A percentile compares a stretch with the other conserved stretches of the same genome.
These are phyloP conservation scores for Takifugu ocellatus DNA, from an alignment of 2,797 vertebrate species.

Conservation along the genomic window DNA sequence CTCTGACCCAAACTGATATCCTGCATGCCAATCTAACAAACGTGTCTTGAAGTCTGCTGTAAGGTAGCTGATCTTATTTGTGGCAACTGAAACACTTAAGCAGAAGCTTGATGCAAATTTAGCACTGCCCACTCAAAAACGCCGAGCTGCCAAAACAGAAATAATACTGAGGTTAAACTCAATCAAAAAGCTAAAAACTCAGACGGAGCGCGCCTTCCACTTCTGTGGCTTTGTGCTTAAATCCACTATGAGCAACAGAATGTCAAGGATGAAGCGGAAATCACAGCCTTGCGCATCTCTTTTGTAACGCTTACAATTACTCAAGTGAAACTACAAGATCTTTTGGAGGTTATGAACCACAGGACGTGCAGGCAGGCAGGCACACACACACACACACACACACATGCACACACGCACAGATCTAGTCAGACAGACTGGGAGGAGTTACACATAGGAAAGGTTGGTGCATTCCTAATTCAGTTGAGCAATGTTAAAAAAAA, in stretches of 20 bases:
- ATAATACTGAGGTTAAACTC: constrained; percentile 22
- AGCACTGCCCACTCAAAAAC: constrained; percentile 9
- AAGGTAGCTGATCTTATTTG: constrained; percentile 36
- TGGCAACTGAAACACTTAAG: constrained; percentile 5
- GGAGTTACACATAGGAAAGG: constrained; percentile 9
- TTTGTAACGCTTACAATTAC: constrained; percentile 14
- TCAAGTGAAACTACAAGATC: constrained; percentile 15
- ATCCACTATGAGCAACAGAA: constrained; percentile 11
- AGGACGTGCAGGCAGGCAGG: background rate
- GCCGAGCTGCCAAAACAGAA: constrained; percentile 3
- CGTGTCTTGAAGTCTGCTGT: constrained; percentile 30
- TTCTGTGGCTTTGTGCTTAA: constrained; percentile 7
- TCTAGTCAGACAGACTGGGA: constrained; percentile 15
- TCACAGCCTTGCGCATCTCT: background rate
- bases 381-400: too few relatives aligned
- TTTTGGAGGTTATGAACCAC: constrained; percentile 13
- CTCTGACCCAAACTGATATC: constrained; percentile 44
- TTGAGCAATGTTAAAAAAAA: background rate
- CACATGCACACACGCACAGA: background rate
- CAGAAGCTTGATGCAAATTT: constrained; percentile 14
- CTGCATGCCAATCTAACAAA: constrained; percentile 35
- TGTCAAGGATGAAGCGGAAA: background rate
- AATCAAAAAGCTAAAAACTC: constrained; percentile 1
- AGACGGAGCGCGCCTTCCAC: constrained; percentile 7
- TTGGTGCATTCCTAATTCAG: constrained; percentile 27